Evolutionary conservation across 2,113 vertebrate genomes (phyloP), one percentile per base, ranked within the genome.

Genomic region (Protobothrops mucrosquamatus): DNA sequence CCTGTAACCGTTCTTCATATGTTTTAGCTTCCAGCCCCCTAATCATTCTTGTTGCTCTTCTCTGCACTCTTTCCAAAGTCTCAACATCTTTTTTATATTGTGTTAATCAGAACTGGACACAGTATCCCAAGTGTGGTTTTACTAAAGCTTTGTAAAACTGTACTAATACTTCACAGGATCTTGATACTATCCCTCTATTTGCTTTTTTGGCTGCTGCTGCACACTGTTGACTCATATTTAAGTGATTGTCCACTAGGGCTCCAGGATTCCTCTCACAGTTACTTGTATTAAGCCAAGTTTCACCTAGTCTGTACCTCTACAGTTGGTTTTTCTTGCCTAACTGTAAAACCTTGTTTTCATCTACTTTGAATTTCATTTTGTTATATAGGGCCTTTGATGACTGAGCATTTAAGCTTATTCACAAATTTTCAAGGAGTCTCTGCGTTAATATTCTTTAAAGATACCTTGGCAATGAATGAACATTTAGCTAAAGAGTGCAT

Each of bases 361-460:
- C 61, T 64, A 64, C 59, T 11, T 26, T 26, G 59, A 61, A 61
- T 64, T 64, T 29, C 59, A 64, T 64, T 64, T 64, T 64, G 24
- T 64, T 64, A 64, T 29, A 64, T 64, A 29, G 26, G 59, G 59
- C 55, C 24, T 74, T 34, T 90, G 94, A n/a, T 89, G 23, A 1
- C 48, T 34, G 23, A 85, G 24, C 52, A 86, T 57, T 94, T 95
- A 94, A 93, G 0, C 0, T n/a, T 94, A 64, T 61, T 92, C 59
- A 55, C n/a, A 92, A 94, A 46, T 48, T 89, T 3, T 85, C 11
- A 74, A 52, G 95, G 1, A 8, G 34, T 20, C 48, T 29, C 39
- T 24, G 10, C 3, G 34, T 9, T 4, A 92, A 26, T 64, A 94
- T 93, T 93, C 94, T 94, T 81, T 87, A 92, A 92, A 11, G 8